Percentiles rank a stretch among this genome's conserved stretches.
phyloP scores from a whole-genome alignment of 2,888 invertebrate genomes.

The Capitulum mitella region DNA sequence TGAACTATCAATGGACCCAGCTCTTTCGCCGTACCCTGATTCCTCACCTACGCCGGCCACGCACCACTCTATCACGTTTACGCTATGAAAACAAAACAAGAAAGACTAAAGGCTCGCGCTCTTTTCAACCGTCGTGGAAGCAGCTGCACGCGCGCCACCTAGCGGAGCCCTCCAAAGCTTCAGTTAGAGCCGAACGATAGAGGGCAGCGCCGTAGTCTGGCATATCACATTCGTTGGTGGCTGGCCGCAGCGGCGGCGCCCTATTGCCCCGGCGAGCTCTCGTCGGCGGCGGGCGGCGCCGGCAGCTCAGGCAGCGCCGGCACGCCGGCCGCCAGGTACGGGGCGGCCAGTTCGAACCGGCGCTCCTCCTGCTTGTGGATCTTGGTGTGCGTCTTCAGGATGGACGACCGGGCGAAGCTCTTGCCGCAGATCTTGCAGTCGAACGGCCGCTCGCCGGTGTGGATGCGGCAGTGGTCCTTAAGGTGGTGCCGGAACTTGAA shows the following conservation, averaged over 20 bases:
- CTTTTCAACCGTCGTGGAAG: not conserved
- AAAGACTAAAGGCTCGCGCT: conserved; percentile 1
- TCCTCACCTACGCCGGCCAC: not conserved
- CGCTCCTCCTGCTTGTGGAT: conserved; percentile 52
- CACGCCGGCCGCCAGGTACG: not conserved
- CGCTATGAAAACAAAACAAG: conserved; percentile 14
- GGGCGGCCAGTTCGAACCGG: not conserved
- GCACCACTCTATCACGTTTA: not conserved
- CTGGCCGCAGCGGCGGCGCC: not conserved
- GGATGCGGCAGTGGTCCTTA: conserved; percentile 89
- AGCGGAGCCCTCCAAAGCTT: not conserved
- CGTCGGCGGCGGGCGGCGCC: not conserved
- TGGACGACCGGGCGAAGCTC: conserved; percentile 82
- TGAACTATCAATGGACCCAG: not conserved
- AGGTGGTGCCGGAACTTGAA: conserved; percentile 87
- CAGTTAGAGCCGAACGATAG: not conserved
- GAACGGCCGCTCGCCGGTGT: conserved; percentile 84
- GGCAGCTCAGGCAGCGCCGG: not conserved
- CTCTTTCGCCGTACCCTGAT: not conserved
- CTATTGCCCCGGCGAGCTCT: not conserved
- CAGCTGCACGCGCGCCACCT: not conserved
- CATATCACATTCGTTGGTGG: conserved; percentile 17
- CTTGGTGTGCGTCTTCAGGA: conserved; percentile 85
- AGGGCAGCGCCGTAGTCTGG: not conserved
- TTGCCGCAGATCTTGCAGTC: conserved; percentile 82